These are phyloP conservation scores for Pristionchus fissidentatus DNA, from an alignment of 2,888 invertebrate species.

Conservation along the genomic window DNA sequence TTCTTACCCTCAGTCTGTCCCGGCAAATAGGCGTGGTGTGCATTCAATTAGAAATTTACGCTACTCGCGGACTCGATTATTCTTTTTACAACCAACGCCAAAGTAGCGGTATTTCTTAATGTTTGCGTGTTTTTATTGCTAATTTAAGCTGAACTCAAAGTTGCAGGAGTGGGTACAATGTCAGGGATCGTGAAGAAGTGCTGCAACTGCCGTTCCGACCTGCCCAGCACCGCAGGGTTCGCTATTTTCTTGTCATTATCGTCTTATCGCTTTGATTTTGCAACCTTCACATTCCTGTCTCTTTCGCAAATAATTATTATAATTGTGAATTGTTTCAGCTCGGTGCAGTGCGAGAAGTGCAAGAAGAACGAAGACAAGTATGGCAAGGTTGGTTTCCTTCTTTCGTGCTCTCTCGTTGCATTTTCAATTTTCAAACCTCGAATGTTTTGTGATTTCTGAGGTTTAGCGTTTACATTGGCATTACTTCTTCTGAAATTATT, in stretches of 20 bases:
- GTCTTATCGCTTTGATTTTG: too few species aligned
- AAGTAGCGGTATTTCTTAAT: not conserved
- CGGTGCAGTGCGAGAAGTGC: slow-evolving; percentile 66
- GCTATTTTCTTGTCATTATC: not conserved
- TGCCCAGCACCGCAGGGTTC: slow-evolving; percentile 41
- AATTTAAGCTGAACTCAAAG: not conserved
- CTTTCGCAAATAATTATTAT: too few species aligned
- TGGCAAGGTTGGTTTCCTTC: slow-evolving; percentile 60
- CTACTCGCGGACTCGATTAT: not conserved
- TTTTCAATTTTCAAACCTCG: not conserved
- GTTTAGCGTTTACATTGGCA: too few species aligned
- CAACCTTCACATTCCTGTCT: too few species aligned
- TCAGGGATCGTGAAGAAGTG: slow-evolving; percentile 58
- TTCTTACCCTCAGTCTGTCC: too few species aligned
- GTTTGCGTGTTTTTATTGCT: not conserved
- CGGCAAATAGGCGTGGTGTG: not conserved
- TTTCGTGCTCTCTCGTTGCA: slow-evolving; percentile 25
- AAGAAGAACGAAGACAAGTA: slow-evolving; percentile 69
- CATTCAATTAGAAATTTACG: not conserved
- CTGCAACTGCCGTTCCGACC: slow-evolving; percentile 56
- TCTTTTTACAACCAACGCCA: not conserved
- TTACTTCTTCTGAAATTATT: too few species aligned
- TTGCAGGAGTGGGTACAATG: slow-evolving; percentile 47
- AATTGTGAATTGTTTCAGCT: not conserved
- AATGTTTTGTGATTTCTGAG: too few species aligned